These are phyloP conservation scores for Aporrectodea caliginosa DNA, from an alignment of 1,140 invertebrate species.

Conservation along the genomic window DNA sequence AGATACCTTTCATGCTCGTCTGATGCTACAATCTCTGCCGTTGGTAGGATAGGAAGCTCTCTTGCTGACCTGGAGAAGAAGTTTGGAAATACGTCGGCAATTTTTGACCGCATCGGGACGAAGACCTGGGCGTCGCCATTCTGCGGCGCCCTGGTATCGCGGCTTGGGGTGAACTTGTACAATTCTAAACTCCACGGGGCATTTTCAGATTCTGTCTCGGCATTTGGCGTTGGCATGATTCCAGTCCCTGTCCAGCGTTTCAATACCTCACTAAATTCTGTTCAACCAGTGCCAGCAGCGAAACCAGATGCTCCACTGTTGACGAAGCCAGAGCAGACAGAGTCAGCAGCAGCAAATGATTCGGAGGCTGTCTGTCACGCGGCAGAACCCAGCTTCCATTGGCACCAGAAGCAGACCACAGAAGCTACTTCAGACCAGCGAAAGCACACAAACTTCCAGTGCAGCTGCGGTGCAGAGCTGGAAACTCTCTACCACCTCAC, in stretches of 20 bases:
- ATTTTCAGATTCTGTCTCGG: background rate
- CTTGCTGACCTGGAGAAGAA: slow-evolving; percentile 29
- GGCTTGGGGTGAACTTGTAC: background rate
- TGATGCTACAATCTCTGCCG: background rate
- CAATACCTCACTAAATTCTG: background rate
- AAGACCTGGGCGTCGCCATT: background rate
- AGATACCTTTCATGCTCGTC: background rate
- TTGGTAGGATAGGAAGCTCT: slow-evolving; percentile 6
- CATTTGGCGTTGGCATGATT: background rate
- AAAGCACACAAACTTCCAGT: slow-evolving; percentile 43
- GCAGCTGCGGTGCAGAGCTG: slow-evolving; percentile 47
- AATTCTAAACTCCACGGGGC: background rate
- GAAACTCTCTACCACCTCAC: slow-evolving; percentile 47
- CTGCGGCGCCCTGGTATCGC: background rate
- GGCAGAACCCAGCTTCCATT: background rate
- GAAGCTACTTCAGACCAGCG: background rate
- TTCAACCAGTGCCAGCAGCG: too few species aligned
- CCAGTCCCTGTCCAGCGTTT: background rate
- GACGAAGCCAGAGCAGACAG: background rate
- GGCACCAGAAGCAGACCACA: background rate
- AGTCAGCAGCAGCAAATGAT: background rate
- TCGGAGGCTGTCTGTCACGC: background rate
- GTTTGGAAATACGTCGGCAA: slow-evolving; percentile 25
- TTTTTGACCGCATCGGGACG: slow-evolving; percentile 20
- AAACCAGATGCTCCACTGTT: background rate